These are phyloP conservation scores for Eulemur mongoz DNA, from an alignment of 2,797 vertebrate genomes.

Conservation along the genomic window DNA sequence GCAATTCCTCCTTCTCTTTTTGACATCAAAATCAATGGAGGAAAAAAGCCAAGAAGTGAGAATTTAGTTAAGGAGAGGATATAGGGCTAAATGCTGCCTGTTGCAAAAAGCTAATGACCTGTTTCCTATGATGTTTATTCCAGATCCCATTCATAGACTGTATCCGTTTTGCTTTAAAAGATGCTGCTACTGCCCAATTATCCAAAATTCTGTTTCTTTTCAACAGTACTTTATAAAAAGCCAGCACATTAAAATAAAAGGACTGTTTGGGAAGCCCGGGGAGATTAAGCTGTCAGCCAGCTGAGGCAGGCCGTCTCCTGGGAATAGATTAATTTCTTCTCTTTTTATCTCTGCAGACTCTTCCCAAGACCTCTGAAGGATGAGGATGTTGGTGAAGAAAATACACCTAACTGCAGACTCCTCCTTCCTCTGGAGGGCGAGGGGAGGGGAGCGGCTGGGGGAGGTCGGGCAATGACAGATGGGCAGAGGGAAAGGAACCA, in stretches of 20 bases:
- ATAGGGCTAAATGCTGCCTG: background rate
- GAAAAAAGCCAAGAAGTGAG: background rate
- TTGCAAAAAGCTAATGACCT: background rate
- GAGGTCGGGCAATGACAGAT: background rate
- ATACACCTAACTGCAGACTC: background rate
- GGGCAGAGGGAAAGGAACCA: background rate
- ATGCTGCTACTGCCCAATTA: background rate
- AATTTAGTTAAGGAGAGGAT: background rate
- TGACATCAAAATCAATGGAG: background rate
- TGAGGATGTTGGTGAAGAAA: background rate
- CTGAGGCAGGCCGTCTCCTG: background rate
- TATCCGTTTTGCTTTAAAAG: background rate
- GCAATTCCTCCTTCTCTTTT: background rate
- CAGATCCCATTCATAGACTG: background rate
- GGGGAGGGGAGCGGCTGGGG: accelerated
- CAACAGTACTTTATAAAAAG: constrained; percentile 32
- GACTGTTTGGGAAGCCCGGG: background rate
- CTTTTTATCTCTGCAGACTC: background rate
- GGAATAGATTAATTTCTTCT: background rate
- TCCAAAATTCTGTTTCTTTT: constrained; percentile 52
- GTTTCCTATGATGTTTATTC: background rate
- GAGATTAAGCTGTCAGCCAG: constrained; percentile 36
- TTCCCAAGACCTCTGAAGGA: background rate
- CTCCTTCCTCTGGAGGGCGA: background rate
- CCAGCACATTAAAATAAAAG: constrained; percentile 14